A percentile compares a stretch with the other conserved stretches of the same genome.
These are phyloP conservation scores for Itoplectis maculator DNA, from an alignment of 2,888 invertebrate genomes.

Conservation along the genomic window DNA sequence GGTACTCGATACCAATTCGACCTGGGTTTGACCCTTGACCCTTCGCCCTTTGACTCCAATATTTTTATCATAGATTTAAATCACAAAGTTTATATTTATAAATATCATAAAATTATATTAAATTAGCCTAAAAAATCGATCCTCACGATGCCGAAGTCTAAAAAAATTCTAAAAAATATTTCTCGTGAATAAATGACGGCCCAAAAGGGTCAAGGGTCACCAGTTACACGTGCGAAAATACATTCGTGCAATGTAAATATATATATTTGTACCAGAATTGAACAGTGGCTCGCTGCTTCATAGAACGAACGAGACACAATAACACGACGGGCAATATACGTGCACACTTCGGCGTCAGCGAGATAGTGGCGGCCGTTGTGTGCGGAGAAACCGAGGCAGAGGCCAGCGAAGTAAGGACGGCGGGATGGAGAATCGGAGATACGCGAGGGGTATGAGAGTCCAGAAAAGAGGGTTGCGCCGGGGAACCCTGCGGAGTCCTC, in stretches of 20 bases:
- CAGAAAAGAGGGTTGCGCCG: constrained; percentile 82
- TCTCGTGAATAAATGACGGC: no score
- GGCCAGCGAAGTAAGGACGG: constrained; percentile 65
- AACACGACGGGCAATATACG: constrained; percentile 70
- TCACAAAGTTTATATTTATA: no score
- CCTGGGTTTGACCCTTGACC: no score
- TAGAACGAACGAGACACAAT: constrained; percentile 75
- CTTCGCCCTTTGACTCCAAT: no score
- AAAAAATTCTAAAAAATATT: no score
- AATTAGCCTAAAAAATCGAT: no score
- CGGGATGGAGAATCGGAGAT: constrained; percentile 70
- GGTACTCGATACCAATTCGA: no score
- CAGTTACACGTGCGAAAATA: no score
- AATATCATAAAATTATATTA: no score
- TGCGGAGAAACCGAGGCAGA: constrained; percentile 70
- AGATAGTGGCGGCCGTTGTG: constrained; percentile 44
- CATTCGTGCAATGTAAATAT: not conserved
- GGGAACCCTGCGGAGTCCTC: constrained; percentile 79
- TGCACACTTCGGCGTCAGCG: constrained; percentile 56
- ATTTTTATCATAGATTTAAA: no score
- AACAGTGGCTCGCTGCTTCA: constrained; percentile 74
- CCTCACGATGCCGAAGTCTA: no score
- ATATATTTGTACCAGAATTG: constrained; percentile 76
- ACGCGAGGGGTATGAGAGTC: constrained; percentile 80
- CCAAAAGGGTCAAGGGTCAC: no score